These are phyloP conservation scores for Drosophila kepulauana DNA, from an alignment of 1,140 invertebrate genomes.

Conservation along the genomic window DNA sequence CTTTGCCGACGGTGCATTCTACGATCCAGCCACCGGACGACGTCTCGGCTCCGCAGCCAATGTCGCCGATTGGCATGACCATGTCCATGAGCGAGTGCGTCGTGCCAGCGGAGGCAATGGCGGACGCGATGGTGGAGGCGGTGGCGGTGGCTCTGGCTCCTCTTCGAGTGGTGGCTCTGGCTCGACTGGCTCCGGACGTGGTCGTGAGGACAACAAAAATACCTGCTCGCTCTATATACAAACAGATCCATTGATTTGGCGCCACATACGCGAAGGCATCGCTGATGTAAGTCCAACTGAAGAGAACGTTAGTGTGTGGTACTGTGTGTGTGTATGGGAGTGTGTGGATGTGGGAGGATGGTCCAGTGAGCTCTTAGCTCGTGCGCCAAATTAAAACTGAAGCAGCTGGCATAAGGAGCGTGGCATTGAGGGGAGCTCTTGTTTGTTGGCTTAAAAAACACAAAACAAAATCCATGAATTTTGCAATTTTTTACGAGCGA, in stretches of 20 bases:
- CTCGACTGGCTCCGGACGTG: conserved; percentile 84
- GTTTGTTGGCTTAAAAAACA: conserved; percentile 19
- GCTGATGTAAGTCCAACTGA: conserved; percentile 87
- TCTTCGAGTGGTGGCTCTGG: conserved; percentile 83
- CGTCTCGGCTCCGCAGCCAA: conserved; percentile 66
- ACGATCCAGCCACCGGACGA: conserved; percentile 74
- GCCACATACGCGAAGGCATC: conserved; percentile 92
- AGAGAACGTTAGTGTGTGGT: not conserved
- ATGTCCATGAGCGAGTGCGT: conserved; percentile 79
- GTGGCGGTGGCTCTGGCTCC: conserved; percentile 85
- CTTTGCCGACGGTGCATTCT: conserved; percentile 75
- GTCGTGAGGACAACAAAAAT: conserved; percentile 90
- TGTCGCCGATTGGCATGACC: conserved; percentile 76
- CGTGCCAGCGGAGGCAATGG: conserved; percentile 85
- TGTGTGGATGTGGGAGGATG: not conserved
- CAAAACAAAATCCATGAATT: conserved; percentile 69
- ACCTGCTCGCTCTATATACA: conserved; percentile 98
- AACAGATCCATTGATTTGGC: conserved; percentile 98
- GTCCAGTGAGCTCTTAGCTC: conserved; percentile 18
- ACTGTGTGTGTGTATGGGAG: not conserved
- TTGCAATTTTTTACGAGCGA: conserved; percentile 74
- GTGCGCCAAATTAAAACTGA: conserved; percentile 60
- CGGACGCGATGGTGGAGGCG: conserved; percentile 77
- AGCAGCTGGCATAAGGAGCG: conserved; percentile 4
- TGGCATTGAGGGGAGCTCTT: not conserved